A percentile compares a stretch with the other conserved stretches of the same genome.
Evolutionary conservation across 2,888 invertebrate species (phyloP).

Genomic region (Endomychus coccineus): DNA sequence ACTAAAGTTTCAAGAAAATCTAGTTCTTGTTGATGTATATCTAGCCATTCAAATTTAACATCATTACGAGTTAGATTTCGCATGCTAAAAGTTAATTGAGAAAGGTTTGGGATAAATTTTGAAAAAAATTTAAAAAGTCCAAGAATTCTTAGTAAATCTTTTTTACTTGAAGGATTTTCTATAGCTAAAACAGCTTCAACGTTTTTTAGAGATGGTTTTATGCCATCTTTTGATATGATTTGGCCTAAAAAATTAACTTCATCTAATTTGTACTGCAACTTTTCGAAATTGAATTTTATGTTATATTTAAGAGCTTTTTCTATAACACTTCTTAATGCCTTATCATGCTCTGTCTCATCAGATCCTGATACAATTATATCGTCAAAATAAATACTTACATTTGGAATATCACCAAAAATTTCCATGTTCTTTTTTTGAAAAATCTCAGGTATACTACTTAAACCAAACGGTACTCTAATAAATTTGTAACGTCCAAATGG

Average conservation of each 20-base stretch:
- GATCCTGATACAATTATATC: slow-evolving; percentile 18
- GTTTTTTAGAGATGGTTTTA: slow-evolving; percentile 15
- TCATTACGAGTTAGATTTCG: slow-evolving; percentile 17
- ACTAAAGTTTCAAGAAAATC: background rate
- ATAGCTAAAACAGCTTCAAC: slow-evolving; percentile 15
- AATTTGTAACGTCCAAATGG: slow-evolving; percentile 4
- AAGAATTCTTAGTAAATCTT: slow-evolving; percentile 17
- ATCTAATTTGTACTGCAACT: slow-evolving; percentile 19
- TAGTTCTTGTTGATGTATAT: slow-evolving; percentile 5
- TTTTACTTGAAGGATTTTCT: slow-evolving; percentile 15
- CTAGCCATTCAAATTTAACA: slow-evolving; percentile 13
- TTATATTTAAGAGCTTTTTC: slow-evolving; percentile 17
- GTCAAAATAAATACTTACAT: slow-evolving; percentile 5
- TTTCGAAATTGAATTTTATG: slow-evolving; percentile 22
- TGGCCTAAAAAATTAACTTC: slow-evolving; percentile 17
- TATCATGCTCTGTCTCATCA: slow-evolving; percentile 20
- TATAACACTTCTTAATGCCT: slow-evolving; percentile 14
- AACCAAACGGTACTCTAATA: slow-evolving; percentile 3
- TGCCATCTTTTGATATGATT: slow-evolving; percentile 14
- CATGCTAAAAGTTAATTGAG: slow-evolving; percentile 14
- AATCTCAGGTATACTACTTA: slow-evolving; percentile 1
- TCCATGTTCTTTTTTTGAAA: slow-evolving; percentile 2
- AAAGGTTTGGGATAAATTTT: slow-evolving; percentile 21
- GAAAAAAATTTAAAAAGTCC: slow-evolving; percentile 21
- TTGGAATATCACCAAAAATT: slow-evolving; percentile 7